phyloP scores from a whole-genome alignment of 1,140 invertebrate genomes.

The Caenorhabditis remanei region DNA sequence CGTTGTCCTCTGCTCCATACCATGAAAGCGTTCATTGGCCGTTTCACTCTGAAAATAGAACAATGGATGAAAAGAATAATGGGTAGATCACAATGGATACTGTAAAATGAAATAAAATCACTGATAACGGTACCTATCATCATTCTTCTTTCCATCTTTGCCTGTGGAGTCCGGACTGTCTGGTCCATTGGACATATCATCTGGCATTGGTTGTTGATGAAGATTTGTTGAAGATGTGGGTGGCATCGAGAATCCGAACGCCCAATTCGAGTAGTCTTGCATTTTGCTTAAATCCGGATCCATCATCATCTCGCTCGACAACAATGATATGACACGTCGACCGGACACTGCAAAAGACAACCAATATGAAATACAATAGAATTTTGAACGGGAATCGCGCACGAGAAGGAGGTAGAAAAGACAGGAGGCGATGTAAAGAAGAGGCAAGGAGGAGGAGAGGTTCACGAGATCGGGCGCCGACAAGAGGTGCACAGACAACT shows the following conservation, averaged over 20 bases:
- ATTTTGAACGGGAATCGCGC: slow-evolving; percentile 52
- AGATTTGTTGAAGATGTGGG: slow-evolving; percentile 34
- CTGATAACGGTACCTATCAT: slow-evolving; percentile 39
- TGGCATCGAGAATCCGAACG: slow-evolving; percentile 44
- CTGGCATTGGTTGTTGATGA: slow-evolving; percentile 53
- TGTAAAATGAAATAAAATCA: not conserved
- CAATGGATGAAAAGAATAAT: not conserved
- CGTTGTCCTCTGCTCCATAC: slow-evolving; percentile 91
- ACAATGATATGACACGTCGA: slow-evolving; percentile 47
- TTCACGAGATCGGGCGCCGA: slow-evolving; percentile 51
- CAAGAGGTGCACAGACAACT: slow-evolving; percentile 52
- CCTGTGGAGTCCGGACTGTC: slow-evolving; percentile 45
- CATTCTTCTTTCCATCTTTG: slow-evolving; percentile 36
- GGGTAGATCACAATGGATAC: not conserved
- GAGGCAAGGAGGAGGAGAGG: not conserved
- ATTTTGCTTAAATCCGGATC: slow-evolving; percentile 55
- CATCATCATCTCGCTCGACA: slow-evolving; percentile 58
- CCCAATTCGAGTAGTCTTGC: slow-evolving; percentile 29
- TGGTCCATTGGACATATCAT: slow-evolving; percentile 52
- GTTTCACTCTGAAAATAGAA: slow-evolving; percentile 86
- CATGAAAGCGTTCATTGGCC: slow-evolving; percentile 99
- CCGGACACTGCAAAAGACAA: slow-evolving; percentile 54
- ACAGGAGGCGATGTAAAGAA: slow-evolving; percentile 34
- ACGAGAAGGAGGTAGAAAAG: slow-evolving; percentile 52
- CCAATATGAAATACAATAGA: slow-evolving; percentile 55